Evolutionary conservation across 1,140 invertebrate species (phyloP), one percentile per base, ranked within the genome.

Genomic region (Meteorus sp.): DNA sequence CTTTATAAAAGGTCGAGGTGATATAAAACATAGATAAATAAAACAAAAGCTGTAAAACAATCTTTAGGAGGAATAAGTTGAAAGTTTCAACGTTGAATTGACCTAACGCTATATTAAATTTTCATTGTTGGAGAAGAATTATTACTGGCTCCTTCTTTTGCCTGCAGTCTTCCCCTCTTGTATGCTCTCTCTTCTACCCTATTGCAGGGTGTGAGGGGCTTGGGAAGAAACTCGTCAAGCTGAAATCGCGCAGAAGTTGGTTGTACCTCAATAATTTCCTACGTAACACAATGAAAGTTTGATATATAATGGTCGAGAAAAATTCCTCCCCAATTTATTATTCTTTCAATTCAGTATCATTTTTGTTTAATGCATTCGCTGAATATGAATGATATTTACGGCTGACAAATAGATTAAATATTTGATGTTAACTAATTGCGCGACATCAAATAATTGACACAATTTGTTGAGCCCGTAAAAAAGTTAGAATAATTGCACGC

Each of bases 21-120:
- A n/a, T n/a, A n/a, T n/a, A n/a, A n/a, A n/a, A n/a, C n/a, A n/a
- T n/a, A n/a, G n/a, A n/a, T n/a, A n/a, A n/a, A 31, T 15, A 13
- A 5, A 17, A 13, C 15, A 19, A 47, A 50, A 50, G 17, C 8
- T 31, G 19, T 27, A 31, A 50, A 50, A 23, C 27, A 50, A 27
- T 27, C 22, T 27, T 50, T 13, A 13, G 25, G 6, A 9, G 20
- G 5, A 43, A 25, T 37, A 17, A 9, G 20, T 20, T 19, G 6
- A 43, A 54, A 54, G 20, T 54, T 54, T 41, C 23, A 54, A 53
- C 23, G n/a, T 41, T 29, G 22, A 35, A 54, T 54, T 54, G 37
- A 41, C 25, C 45, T 58, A 58, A 58, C 45, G 56, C 45, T 58
- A 50, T 58, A 58, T 58, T 47, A 58, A 58, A 58, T 58, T 58